Evolutionary conservation across 1,140 invertebrate species (phyloP), one percentile per base, ranked within the genome.

Genomic region (Galendromus occidentalis): DNA sequence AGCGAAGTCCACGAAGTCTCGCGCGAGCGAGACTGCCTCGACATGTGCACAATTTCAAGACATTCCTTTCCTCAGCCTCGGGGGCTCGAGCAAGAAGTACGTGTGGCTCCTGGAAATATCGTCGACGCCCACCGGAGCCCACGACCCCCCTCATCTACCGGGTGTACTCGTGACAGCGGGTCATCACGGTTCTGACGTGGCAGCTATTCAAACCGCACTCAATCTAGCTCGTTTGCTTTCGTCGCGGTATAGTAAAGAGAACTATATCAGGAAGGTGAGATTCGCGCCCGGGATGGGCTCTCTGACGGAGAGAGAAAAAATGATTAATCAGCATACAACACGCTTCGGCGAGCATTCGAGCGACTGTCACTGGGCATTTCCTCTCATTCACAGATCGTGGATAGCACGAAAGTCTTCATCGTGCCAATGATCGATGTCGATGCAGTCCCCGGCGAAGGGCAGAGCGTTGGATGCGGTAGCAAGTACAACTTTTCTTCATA

Each of bases 201-300:
- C 51, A 59, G 51, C 51, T 59, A 59, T 59, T 25, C 51, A 59
- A 33, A 59, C 51, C 14, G 51, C 51, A 59, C 51, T 59, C 20
- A 33, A 33, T 29, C 22, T 59, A 1, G 51, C 51, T 59, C 51
- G 51, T 17, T 25, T 59, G 22, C 51, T 59, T 25, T 17, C 51
- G 25, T 59, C 51, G 51, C 51, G 51, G 25, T 59, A 18, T 9
- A 14, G 51, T 14, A 59, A 59, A 59, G 51, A 59, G 17, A 59
- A 59, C 12, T 33, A 29, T 33, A 59, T 59, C 51, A 59, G 25
- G 17, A 25, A 59, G 33, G 51, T 59, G 25, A 25, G 51, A 29
- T 59, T 9, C 22, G 51, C 9, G 2, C 28, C 33, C 33, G 4
- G 4, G 33, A 39, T 39, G 33, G n/a, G n/a, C n/a, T n/a, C n/a